Base-by-base conservation (phyloP, 2,888 invertebrate genomes). In the Ecdyonurus torrentis region DNA sequence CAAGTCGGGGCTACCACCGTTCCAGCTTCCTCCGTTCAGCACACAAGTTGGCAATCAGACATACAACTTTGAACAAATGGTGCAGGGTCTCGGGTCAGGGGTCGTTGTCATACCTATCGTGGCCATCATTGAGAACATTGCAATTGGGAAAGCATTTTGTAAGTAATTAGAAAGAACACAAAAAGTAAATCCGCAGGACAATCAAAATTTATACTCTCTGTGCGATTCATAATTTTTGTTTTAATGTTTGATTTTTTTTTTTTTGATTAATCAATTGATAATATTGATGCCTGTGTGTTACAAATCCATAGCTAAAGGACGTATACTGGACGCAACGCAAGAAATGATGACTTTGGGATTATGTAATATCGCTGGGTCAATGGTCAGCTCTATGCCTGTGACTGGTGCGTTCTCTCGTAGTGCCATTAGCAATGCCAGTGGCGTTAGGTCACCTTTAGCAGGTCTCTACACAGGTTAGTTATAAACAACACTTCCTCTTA, bases 71-170 rank as follows among this genome's bases (percentile, higher is more conserved):
- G 62, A 76, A 2, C 85, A 84, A 68, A 88, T 91, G 82, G 79
- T 84, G 64, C 75, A 79, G 65, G 79, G 83, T 70, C 79, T 95
- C 64, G 89, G 91, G 64, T 78, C 85, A 62, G 90, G 90, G 15
- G 81, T 94, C 60, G 69, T 88, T 62, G 82, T 96, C 66, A 78
- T 93, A 68, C 93, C 96, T 2, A 73, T 95, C 37, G 85, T 95
- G 63, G 89, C 91, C 66, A 86, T 96, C 64, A 77, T 96, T 65
- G 93, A 94, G 61, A 92, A 94, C 71, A 89, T 95, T 64, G 94
- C 96, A 25, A 96, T 97, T 68, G 94, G 93, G 18, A 96, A 95
- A 78, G 87, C 92, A 5, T 96, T 94, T 76, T 83, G 95, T 94
- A 77, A 82, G 83, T 50, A 10, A n/a, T n/a, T n/a, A n/a, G n/a